phyloP scores from a whole-genome alignment of 2,888 invertebrate genomes.

The Athetis lepigone region DNA sequence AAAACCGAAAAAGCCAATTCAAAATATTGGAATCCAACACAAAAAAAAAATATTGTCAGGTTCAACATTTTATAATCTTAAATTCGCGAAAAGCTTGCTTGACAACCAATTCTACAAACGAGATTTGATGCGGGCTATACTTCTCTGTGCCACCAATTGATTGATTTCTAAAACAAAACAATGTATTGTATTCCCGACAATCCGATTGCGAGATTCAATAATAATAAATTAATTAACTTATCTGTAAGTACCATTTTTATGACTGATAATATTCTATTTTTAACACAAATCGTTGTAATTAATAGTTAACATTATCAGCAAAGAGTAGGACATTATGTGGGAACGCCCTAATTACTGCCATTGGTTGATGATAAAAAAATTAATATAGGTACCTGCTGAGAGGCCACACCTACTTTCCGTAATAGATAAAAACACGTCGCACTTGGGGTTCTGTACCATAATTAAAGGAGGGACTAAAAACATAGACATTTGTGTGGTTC shows the following conservation, averaged over 20 bases:
- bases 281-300: constrained; percentile 13
- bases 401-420: constrained; percentile 17
- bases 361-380: constrained; percentile 34
- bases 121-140: no score
- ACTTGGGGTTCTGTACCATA: not conserved
- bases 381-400: constrained; percentile 2
- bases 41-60: no score
- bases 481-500: not conserved
- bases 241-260: constrained; percentile 19
- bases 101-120: no score
- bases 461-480: not conserved
- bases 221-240: constrained; percentile 12
- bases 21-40: no score
- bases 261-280: constrained; percentile 21
- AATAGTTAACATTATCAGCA: constrained; percentile 23
- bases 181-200: not conserved
- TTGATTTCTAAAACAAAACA: not conserved
- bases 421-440: not conserved
- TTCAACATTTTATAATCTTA: no score
- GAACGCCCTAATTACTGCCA: constrained; percentile 30
- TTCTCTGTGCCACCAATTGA: no score
- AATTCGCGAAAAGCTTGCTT: no score
- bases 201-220: constrained; percentile 5
- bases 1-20: no score
- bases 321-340: constrained; percentile 5